A percentile compares a stretch with the other conserved stretches of the same genome.
phyloP scores from a whole-genome alignment of 2,888 invertebrate species.

The Aphodius sticticus region DNA sequence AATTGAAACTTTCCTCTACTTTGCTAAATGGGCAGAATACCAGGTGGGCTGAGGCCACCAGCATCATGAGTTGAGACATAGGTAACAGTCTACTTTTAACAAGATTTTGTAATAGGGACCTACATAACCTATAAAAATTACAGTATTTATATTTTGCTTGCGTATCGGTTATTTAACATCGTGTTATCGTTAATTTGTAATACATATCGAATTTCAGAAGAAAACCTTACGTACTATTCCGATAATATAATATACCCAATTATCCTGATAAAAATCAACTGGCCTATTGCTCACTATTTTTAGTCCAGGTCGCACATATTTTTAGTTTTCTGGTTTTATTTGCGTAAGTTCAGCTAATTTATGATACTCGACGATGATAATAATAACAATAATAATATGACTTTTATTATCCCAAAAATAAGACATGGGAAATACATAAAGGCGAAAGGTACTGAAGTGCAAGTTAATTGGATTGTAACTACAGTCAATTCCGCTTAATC shows the following conservation, averaged over 20 bases:
- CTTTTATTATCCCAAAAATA: too few species aligned
- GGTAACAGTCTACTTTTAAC: constrained; percentile 46
- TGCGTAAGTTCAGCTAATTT: neutral
- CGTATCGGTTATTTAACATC: neutral
- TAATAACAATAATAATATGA: too few species aligned
- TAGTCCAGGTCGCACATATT: neutral
- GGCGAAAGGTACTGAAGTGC: too few species aligned
- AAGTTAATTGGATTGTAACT: too few species aligned
- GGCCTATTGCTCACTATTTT: neutral
- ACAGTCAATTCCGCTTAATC: too few species aligned
- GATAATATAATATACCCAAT: neutral
- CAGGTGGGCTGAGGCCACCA: constrained; percentile 81
- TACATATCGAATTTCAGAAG: neutral
- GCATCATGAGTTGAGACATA: constrained; percentile 80
- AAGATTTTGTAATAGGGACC: neutral
- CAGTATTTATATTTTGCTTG: neutral
- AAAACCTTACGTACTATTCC: neutral
- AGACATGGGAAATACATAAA: too few species aligned
- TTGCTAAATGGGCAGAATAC: constrained; percentile 95
- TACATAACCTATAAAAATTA: neutral
- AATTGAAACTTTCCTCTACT: constrained; percentile 99
- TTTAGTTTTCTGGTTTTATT: neutral
- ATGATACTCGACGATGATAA: too few species aligned
- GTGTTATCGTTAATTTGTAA: neutral
- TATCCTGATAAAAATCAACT: neutral